Evolutionary conservation across 2,113 vertebrate species (phyloP).

Genomic region (Oryzias melastigma): DNA sequence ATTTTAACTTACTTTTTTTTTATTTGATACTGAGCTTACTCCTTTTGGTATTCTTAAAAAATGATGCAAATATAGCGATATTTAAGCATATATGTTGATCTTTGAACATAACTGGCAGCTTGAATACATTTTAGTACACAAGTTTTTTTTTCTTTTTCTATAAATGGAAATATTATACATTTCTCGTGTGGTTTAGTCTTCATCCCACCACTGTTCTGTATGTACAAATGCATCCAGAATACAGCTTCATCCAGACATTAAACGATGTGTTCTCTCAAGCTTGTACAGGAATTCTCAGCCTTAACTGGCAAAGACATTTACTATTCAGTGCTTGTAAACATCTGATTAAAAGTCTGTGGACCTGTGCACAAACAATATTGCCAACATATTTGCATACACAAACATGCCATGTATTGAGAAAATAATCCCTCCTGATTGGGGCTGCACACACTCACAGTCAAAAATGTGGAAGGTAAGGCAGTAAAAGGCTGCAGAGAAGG

Average conservation of each 20-base stretch:
- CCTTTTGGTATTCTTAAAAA: background rate
- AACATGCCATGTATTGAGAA: conserved; percentile 26
- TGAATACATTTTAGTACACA: background rate
- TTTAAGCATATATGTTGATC: background rate
- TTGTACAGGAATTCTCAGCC: conserved; percentile 17
- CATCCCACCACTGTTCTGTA: background rate
- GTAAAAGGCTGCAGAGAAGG: conserved; percentile 25
- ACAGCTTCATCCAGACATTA: conserved; percentile 13
- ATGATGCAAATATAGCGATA: background rate
- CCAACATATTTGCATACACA: conserved; percentile 29
- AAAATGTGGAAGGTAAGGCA: conserved; percentile 23
- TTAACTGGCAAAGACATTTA: conserved; percentile 31
- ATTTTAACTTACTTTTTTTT: conserved; percentile 23
- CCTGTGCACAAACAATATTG: conserved; percentile 29
- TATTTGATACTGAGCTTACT: conserved; percentile 3
- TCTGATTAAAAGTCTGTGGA: conserved; percentile 51
- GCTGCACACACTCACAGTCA: conserved; percentile 9
- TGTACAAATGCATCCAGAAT: background rate
- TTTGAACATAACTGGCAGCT: background rate
- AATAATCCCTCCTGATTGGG: conserved; percentile 34
- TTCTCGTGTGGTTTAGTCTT: background rate
- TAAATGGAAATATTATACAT: background rate
- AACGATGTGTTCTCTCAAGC: conserved; percentile 15
- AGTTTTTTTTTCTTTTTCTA: background rate
- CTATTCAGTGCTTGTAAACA: conserved; percentile 47